Evolutionary conservation across 2,113 vertebrate genomes (phyloP), one percentile per base, ranked within the genome.

Genomic region (Nannospalax galili): DNA sequence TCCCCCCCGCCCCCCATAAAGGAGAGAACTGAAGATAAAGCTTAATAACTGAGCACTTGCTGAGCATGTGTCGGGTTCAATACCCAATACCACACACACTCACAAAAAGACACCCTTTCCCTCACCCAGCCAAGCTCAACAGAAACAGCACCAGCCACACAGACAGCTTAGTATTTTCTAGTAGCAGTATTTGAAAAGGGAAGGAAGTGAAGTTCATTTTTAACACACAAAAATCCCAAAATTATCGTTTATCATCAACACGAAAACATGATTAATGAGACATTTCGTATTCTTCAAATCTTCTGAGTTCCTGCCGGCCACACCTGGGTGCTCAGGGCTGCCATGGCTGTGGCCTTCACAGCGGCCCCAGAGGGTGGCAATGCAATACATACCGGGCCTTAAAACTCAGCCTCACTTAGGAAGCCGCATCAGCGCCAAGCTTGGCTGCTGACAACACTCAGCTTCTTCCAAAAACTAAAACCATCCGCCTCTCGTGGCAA

Each of bases 371-470:
- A 62, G 20, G 24, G 56, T 26, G 6, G 45, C 35, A 4, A 48
- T 7, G 6, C 28, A 2, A 15, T 32, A 17, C 37, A 65, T n/a
- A 10, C 0, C 2, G 0, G 5, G 45, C 16, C 48, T 10, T 58
- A 1, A 9, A 2, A 0, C 32, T 3, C 1, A 1, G 62, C 2
- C 0, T 20, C 1, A 40, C 56, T n/a, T 11, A 4, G 15, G 20
- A 11, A 84, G 37, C 1, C 2, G 30, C 58, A 17, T 77, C 72
- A n/a, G n/a, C 0, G 0, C 75, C 78, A 77, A 84, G 0, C 48
- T 1, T 14, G n/a, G 70, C 88, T 70, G 88, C 88, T 75, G 65
- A 67, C 75, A 35, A 28, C n/a, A 7, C 64, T 62, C 84, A 35
- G 85, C 86, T 69, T 85, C 42, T 72, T 77, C 65, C 5, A n/a